Conservation (phyloP, 2,113 vertebrate species). For the Salminus brasiliensis region DNA sequence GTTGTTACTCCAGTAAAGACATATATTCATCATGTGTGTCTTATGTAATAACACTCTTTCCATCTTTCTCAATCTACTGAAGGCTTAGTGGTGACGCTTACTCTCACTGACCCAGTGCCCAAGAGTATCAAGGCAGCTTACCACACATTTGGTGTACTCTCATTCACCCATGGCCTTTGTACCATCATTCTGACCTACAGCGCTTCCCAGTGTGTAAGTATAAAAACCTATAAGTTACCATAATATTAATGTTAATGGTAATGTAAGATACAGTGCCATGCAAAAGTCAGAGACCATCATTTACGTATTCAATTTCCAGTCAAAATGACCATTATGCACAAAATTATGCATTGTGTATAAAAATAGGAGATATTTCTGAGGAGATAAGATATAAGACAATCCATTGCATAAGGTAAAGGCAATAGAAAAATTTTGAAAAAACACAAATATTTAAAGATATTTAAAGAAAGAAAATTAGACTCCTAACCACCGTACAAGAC, state of each 20-base stretch:
- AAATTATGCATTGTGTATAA: too few species aligned
- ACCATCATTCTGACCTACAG: constrained; percentile 72
- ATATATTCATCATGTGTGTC: background rate
- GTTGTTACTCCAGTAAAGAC: background rate
- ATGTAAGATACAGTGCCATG: background rate
- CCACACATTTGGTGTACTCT: constrained; percentile 74
- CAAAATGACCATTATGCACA: background rate
- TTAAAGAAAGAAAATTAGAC: too few species aligned
- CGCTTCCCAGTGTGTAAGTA: constrained; percentile 78
- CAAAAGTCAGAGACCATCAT: too few species aligned
- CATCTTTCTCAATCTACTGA: constrained; percentile 2
- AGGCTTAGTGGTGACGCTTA: constrained; percentile 79
- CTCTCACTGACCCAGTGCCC: constrained; percentile 70
- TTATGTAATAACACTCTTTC: background rate
- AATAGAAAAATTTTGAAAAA: too few species aligned
- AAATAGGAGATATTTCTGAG: too few species aligned
- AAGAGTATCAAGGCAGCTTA: constrained; percentile 65
- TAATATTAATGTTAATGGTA: too few species aligned
- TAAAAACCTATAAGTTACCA: too few species aligned
- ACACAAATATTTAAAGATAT: too few species aligned
- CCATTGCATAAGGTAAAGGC: too few species aligned
- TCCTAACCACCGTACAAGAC: too few species aligned
- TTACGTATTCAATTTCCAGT: background rate
- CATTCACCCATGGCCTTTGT: constrained; percentile 75
- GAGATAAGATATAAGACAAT: too few species aligned